These are phyloP conservation scores for Numenius phaeopus DNA, from an alignment of 2,797 vertebrate genomes.

Conservation along the genomic window DNA sequence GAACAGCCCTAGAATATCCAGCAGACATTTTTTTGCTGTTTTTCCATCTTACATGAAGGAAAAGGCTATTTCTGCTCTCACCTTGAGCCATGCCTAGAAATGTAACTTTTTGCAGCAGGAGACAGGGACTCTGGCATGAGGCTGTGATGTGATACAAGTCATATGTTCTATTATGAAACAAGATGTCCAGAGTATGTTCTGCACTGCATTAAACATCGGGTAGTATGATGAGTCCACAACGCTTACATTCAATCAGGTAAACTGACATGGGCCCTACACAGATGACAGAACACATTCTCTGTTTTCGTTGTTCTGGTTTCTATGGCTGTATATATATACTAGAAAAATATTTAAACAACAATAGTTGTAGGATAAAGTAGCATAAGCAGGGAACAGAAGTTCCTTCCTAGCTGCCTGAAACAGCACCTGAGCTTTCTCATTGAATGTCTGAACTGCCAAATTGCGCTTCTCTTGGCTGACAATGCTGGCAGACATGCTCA, in stretches of 20 bases:
- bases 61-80: not conserved
- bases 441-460: not conserved
- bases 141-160: not conserved
- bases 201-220: not conserved
- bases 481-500: not conserved
- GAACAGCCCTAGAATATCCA: not conserved
- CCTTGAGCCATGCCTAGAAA: not conserved
- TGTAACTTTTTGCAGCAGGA: not conserved
- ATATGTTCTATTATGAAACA: not conserved
- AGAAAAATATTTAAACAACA: not conserved
- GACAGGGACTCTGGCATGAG: not conserved
- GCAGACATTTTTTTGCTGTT: not conserved
- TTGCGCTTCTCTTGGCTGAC: not conserved
- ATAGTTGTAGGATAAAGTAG: not conserved
- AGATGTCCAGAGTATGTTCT: not conserved
- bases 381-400: not conserved
- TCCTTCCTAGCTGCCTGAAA: not conserved
- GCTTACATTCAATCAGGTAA: not conserved
- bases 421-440: not conserved
- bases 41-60: not conserved
- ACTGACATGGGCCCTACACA: not conserved
- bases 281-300: fast-evolving
- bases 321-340: not conserved
- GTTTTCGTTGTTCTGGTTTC: not conserved
- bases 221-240: not conserved